A percentile compares a stretch with the other conserved stretches of the same genome.
Conservation (phyloP, 2,113 vertebrate genomes). For the Beaufortia kweichowensis region DNA sequence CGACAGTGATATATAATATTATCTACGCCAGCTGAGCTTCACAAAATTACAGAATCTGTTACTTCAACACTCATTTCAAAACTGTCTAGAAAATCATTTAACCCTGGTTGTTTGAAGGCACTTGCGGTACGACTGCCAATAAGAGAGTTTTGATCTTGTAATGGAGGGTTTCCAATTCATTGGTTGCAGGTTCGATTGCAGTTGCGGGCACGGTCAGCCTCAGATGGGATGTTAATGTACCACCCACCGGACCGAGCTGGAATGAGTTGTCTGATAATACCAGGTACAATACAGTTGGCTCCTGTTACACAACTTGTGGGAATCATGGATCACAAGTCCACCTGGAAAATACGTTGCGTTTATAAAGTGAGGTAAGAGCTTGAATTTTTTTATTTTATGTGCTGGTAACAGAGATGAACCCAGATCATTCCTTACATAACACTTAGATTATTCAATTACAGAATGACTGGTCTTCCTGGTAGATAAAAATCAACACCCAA, state of each 20-base stretch:
- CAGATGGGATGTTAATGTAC: not conserved
- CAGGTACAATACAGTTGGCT: too few relatives aligned
- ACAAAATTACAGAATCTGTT: constrained; percentile 23
- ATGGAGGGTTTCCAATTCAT: not conserved
- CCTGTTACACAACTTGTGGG: too few relatives aligned
- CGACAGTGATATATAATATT: constrained; percentile 24
- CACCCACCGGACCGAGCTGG: too few relatives aligned
- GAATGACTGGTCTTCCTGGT: too few relatives aligned
- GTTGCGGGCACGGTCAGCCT: not conserved
- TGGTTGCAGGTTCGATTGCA: not conserved
- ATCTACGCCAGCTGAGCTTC: not conserved
- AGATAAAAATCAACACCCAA: not conserved
- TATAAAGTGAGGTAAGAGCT: too few relatives aligned
- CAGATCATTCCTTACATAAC: too few relatives aligned
- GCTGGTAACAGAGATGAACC: too few relatives aligned
- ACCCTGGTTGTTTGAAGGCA: not conserved
- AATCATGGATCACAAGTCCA: too few relatives aligned
- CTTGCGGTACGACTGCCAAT: not conserved
- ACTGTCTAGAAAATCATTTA: constrained; percentile 3
- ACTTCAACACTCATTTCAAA: not conserved
- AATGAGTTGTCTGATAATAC: too few relatives aligned
- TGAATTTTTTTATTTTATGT: too few relatives aligned
- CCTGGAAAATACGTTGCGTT: too few relatives aligned
- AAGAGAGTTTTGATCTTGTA: not conserved
- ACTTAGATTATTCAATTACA: too few relatives aligned